A percentile compares a stretch with the other conserved stretches of the same genome.
Evolutionary conservation across 1,140 invertebrate genomes (phyloP).

Genomic region (Reticulitermes speratus): DNA sequence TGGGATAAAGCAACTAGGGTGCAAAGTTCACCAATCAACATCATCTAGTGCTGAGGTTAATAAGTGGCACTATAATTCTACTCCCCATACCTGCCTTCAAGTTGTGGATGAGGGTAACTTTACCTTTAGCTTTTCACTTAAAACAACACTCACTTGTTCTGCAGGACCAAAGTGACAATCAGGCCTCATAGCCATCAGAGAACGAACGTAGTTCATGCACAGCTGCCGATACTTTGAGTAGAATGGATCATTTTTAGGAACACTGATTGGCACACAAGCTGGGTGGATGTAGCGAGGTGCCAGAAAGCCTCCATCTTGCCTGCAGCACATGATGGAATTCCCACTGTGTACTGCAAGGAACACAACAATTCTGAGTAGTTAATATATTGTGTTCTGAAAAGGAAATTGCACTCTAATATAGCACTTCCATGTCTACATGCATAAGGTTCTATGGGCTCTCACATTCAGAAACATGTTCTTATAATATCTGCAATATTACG

Average conservation of each 20-base stretch:
- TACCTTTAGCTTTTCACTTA: too few species aligned
- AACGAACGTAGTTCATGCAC: slow-evolving; percentile 59
- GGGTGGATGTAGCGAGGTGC: slow-evolving; percentile 37
- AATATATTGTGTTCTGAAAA: not conserved
- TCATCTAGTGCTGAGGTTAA: too few species aligned
- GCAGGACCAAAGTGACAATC: slow-evolving; percentile 68
- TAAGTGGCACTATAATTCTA: too few species aligned
- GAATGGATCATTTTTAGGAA: slow-evolving; percentile 63
- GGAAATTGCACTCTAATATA: not conserved
- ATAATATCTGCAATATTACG: too few species aligned
- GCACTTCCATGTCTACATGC: too few species aligned
- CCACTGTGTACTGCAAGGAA: slow-evolving; percentile 27
- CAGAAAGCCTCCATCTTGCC: slow-evolving; percentile 34
- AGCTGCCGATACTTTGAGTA: slow-evolving; percentile 50
- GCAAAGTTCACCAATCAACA: too few species aligned
- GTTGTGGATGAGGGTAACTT: too few species aligned
- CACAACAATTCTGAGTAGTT: not conserved
- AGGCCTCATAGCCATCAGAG: slow-evolving; percentile 59
- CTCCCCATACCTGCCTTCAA: too few species aligned
- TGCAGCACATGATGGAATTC: slow-evolving; percentile 40
- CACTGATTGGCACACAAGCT: slow-evolving; percentile 63
- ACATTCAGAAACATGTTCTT: too few species aligned
- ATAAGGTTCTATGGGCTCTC: too few species aligned
- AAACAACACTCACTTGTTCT: slow-evolving; percentile 56
- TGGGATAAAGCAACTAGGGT: too few species aligned